Evolutionary conservation across 1,140 invertebrate species (phyloP).

Genomic region (Nymphalis io): DNA sequence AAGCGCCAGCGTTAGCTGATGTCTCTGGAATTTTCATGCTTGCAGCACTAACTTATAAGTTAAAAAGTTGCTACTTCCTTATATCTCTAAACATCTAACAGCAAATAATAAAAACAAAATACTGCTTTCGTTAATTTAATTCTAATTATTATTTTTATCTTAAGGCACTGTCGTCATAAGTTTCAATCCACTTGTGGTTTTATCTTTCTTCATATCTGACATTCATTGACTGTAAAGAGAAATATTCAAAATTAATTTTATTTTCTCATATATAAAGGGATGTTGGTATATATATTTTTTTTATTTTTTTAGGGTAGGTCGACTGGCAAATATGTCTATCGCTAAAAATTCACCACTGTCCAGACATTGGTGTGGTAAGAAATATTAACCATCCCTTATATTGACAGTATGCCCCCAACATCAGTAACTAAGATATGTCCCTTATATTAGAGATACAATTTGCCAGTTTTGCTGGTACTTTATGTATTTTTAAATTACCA

Average conservation of each 20-base stretch:
- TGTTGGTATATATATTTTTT: too few relatives aligned
- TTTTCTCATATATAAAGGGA: too few relatives aligned
- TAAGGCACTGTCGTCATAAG: constrained; percentile 56
- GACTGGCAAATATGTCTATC: too few relatives aligned
- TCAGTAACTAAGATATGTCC: too few relatives aligned
- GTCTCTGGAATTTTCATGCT: constrained; percentile 76
- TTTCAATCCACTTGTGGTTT: constrained; percentile 10
- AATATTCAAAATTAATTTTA: neutral
- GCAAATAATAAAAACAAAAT: constrained; percentile 13
- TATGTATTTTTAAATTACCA: too few relatives aligned
- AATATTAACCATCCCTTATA: too few relatives aligned
- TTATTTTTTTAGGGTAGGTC: too few relatives aligned
- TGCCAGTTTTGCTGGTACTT: too few relatives aligned
- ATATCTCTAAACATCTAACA: constrained; percentile 32
- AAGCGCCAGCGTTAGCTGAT: constrained; percentile 64
- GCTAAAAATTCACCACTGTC: too few relatives aligned
- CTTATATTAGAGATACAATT: too few relatives aligned
- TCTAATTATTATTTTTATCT: constrained; percentile 32
- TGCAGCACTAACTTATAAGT: constrained; percentile 44
- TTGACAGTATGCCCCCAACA: too few relatives aligned
- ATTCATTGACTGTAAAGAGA: constrained; percentile 28
- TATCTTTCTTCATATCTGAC: constrained; percentile 9
- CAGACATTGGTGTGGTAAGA: too few relatives aligned
- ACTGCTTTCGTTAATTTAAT: neutral
- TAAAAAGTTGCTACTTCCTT: constrained; percentile 18